Conservation (phyloP, 2,888 invertebrate genomes). For the Rhopalosiphum nymphaeae region DNA sequence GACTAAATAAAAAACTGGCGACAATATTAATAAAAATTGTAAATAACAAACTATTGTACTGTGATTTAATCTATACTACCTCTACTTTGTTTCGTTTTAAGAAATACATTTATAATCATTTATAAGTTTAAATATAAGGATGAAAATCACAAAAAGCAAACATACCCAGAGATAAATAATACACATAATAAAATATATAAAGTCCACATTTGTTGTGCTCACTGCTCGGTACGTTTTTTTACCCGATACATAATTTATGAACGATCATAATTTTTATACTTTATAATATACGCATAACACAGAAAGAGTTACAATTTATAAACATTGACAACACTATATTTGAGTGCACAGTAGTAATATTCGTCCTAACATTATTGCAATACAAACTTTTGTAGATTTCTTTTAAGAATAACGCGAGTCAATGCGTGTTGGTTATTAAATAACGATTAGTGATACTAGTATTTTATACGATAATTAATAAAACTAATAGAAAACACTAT, state of each 20-base stretch:
- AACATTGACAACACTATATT: background rate
- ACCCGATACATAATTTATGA: background rate
- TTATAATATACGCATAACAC: background rate
- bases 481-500: background rate
- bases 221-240: background rate
- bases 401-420: background rate
- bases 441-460: background rate
- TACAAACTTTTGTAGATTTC: background rate
- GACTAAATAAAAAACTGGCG: background rate
- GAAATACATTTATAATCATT: background rate
- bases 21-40: background rate
- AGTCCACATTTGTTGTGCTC: background rate
- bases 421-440: background rate
- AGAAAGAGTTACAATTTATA: background rate
- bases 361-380: background rate
- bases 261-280: background rate
- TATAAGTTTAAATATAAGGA: conserved; percentile 1
- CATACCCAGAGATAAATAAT: background rate
- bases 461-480: background rate
- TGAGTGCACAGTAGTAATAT: background rate
- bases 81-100: background rate
- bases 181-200: background rate
- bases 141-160: background rate
- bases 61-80: background rate
- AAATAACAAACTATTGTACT: background rate